These are phyloP conservation scores for Cyrtonyx montezumae DNA, from an alignment of 2,113 vertebrate species.

Conservation along the genomic window DNA sequence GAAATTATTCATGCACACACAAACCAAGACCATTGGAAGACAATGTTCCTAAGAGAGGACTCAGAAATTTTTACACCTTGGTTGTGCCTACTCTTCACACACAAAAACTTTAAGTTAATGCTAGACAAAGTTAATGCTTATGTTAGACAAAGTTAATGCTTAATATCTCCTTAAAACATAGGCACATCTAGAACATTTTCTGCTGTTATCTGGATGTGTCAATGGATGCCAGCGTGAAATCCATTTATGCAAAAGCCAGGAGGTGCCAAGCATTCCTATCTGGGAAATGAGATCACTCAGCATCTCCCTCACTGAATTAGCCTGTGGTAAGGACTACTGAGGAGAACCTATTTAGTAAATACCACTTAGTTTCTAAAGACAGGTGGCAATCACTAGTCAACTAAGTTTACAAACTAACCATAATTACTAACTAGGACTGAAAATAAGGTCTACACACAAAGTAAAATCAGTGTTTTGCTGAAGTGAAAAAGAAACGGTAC, in stretches of 20 bases:
- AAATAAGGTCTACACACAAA: not conserved
- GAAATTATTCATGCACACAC: not conserved
- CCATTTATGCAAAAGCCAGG: not conserved
- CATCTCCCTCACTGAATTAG: not conserved
- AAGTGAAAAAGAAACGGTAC: conserved; percentile 25
- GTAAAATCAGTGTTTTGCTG: not conserved
- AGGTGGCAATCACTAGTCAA: not conserved
- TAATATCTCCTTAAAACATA: not conserved
- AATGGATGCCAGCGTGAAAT: not conserved
- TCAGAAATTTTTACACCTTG: not conserved
- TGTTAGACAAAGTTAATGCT: not conserved
- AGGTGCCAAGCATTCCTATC: conserved; percentile 5
- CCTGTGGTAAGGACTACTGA: not conserved
- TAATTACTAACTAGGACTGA: not conserved
- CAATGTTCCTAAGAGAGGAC: not conserved
- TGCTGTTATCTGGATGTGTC: not conserved
- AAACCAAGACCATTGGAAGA: not conserved
- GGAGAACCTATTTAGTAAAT: not conserved
- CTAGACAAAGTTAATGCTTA: not conserved
- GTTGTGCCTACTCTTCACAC: not conserved
- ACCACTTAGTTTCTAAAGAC: not conserved
- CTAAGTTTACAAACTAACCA: not conserved
- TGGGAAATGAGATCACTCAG: conserved; percentile 4
- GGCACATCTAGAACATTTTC: not conserved
- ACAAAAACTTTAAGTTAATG: not conserved